Evolutionary conservation across 30 jellyfish, hydroid and myxozoan species (phyloP).

Genomic region (Hydra vulgaris): DNA sequence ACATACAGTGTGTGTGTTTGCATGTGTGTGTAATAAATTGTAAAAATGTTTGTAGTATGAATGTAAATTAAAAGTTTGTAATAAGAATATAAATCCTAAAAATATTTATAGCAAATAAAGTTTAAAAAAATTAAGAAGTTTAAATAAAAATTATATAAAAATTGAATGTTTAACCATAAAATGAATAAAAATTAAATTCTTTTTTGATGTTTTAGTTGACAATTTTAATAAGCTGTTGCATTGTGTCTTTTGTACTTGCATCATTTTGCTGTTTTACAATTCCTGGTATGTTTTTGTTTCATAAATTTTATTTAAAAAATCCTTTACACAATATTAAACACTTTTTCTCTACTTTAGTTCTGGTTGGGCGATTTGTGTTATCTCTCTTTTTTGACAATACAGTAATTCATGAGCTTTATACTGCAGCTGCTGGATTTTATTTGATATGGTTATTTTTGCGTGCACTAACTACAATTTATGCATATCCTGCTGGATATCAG

Average conservation of each 20-base stretch:
- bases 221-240: not conserved
- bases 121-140: too few species aligned
- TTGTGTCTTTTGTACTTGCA: not conserved
- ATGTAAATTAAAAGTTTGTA: too few species aligned
- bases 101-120: too few species aligned
- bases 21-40: too few species aligned
- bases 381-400: constrained; percentile 53
- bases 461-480: constrained; percentile 27
- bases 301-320: not conserved
- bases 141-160: too few species aligned
- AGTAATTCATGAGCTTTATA: constrained; percentile 78
- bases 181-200: not conserved
- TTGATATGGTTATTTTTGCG: constrained; percentile 64
- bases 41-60: too few species aligned
- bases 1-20: too few species aligned
- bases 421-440: constrained; percentile 90
- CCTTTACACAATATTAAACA: not conserved
- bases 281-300: too few species aligned
- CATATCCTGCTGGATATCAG: constrained; percentile 27
- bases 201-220: not conserved
- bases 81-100: too few species aligned
- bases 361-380: constrained; percentile 61
- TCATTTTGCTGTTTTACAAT: constrained; percentile 6
- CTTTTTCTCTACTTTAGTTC: constrained; percentile 24
- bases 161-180: too few species aligned